Evolutionary conservation across 64 coral and sea anemone species (phyloP), one percentile per base, ranked within the genome.

Genomic region (Acropora tenuis): DNA sequence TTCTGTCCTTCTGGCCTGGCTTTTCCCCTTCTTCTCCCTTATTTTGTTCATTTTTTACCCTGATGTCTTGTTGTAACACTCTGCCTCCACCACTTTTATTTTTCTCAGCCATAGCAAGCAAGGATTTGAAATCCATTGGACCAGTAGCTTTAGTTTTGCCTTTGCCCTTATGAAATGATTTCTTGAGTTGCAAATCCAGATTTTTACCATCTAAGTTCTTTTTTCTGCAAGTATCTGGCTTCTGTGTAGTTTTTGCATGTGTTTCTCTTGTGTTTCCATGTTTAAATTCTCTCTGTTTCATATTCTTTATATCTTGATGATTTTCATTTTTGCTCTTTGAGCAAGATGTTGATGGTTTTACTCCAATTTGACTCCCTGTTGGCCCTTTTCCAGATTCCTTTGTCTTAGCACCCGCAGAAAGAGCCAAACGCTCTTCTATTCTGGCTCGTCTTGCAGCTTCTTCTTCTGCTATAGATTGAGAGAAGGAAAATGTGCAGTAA

Each of bases 391-490:
- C 18, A 69, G 61, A 48, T 7, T 84, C 82, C 67, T 17, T 69
- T 13, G 18, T 84, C 46, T 84, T 84, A 48, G 2, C n/a, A 17
- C 82, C 82, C 18, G 71, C 43, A 67, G 82, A 84, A 19, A 69
- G 82, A 48, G 63, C 65, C 42, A 84, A 45, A 9, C 82, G 82
- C 49, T 84, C 82, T 15, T 84, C 59, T 49, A 84, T 84, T 11
- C 82, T 84, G 19, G 82, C 82, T 48, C 82, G 60, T 49, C 45
- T 84, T 84, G 82, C 82, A 48, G 82, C 63, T 13, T 84, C 82
- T 69, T 84, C 82, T 15, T 84, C 82, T 47, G 82, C 82, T 84
- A 47, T 43, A 69, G 3, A 3, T 11, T 30, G 44, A 5, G 3
- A 13, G 40, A 20, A 71, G 68, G 20, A 30, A 20, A 71, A 71